These are phyloP conservation scores for Coracopsis vasa DNA, from an alignment of 2,113 vertebrate genomes.

Conservation along the genomic window DNA sequence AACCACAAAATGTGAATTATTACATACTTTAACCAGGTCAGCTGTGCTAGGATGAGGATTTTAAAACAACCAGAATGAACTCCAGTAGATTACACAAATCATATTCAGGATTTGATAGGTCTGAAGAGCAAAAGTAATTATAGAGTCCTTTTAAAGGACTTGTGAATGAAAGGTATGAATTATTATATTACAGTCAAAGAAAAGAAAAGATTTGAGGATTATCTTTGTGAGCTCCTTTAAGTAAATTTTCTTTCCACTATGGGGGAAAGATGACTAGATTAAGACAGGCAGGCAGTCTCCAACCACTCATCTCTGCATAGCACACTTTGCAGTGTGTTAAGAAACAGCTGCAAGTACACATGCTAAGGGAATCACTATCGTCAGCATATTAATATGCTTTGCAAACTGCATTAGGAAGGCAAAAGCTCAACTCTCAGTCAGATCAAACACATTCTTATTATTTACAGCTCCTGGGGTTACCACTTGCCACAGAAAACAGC, in stretches of 20 bases:
- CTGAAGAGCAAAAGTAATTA: conserved; percentile 36
- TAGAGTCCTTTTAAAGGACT: background rate
- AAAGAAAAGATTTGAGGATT: background rate
- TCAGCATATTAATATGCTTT: background rate
- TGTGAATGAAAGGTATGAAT: background rate
- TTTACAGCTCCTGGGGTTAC: background rate
- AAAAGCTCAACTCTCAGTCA: conserved; percentile 57
- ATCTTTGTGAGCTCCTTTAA: background rate
- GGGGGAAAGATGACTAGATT: background rate
- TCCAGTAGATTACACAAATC: conserved; percentile 41
- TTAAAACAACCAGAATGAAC: conserved; percentile 20
- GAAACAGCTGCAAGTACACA: background rate
- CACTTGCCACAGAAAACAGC: background rate
- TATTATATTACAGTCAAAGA: background rate
- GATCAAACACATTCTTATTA: conserved; percentile 5
- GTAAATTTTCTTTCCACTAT: background rate
- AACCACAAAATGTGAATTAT: conserved; percentile 54
- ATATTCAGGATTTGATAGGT: background rate
- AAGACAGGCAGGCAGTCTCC: background rate
- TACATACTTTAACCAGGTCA: conserved; percentile 51
- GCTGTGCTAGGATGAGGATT: background rate
- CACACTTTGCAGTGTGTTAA: background rate
- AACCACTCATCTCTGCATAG: background rate
- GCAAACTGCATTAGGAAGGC: background rate
- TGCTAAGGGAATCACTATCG: background rate